phyloP scores from a whole-genome alignment of 2,888 invertebrate genomes.

The Limulus polyphemus region DNA sequence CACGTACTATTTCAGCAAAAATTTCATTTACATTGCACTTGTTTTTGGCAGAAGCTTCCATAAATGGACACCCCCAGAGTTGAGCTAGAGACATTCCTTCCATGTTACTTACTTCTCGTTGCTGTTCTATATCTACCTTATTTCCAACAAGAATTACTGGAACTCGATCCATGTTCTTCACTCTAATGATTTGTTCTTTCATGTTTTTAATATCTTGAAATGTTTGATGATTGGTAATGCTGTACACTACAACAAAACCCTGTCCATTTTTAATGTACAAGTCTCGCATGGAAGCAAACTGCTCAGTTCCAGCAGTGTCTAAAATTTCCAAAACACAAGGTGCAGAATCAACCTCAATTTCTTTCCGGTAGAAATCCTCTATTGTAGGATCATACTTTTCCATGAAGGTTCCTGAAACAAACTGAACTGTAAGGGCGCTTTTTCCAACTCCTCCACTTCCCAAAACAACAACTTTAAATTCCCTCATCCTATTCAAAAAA shows the following conservation, averaged over 20 bases:
- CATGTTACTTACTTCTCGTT: conserved; percentile 82
- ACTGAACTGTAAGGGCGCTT: conserved; percentile 98
- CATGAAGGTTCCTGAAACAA: conserved; percentile 99
- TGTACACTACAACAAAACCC: conserved; percentile 94
- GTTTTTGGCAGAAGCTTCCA: conserved; percentile 95
- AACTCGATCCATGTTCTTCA: conserved; percentile 80
- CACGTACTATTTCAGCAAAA: conserved; percentile 98
- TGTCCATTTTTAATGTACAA: conserved; percentile 99
- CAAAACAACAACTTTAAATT: conserved; percentile 99
- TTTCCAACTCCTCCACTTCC: conserved; percentile 99
- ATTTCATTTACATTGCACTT: conserved; percentile 98
- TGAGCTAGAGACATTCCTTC: conserved; percentile 86
- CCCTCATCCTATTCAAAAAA: conserved; percentile 55
- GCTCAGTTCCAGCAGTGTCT: conserved; percentile 97
- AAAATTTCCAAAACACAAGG: conserved; percentile 98
- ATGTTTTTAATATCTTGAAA: conserved; percentile 93
- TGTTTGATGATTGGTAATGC: conserved; percentile 97
- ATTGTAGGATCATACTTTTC: conserved; percentile 99
- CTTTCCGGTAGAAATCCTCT: conserved; percentile 99
- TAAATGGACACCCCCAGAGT: conserved; percentile 46
- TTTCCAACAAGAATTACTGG: conserved; percentile 97
- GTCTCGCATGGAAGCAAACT: conserved; percentile 99
- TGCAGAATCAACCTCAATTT: conserved; percentile 97
- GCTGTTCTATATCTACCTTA: conserved; percentile 89
- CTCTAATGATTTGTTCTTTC: conserved; percentile 93